Conservation (phyloP, 1,140 invertebrate genomes). For the Drosophila athabasca region DNA sequence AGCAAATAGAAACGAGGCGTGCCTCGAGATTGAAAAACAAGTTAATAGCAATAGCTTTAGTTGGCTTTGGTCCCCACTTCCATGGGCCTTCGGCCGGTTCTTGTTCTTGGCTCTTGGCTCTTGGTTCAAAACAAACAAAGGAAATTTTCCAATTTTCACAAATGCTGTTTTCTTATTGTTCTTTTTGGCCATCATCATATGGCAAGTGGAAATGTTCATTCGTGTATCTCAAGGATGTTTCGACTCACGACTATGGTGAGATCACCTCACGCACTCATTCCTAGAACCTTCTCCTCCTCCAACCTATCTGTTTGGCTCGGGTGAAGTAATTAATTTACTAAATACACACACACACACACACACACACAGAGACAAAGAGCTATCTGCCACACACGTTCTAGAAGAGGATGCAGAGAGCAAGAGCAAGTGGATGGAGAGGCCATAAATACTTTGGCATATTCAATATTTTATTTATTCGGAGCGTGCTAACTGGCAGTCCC, state of each 20-base stretch:
- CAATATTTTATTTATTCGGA: constrained; percentile 70
- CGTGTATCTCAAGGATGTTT: neutral
- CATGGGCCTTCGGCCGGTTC: neutral
- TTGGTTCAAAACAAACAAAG: constrained; percentile 54
- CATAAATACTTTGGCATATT: constrained; percentile 68
- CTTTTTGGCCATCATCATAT: too few species aligned
- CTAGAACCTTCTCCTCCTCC: neutral
- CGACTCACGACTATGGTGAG: neutral
- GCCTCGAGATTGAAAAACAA: constrained; percentile 75
- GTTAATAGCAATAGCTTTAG: constrained; percentile 70
- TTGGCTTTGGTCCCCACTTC: constrained; percentile 19
- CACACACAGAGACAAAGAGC: constrained; percentile 1
- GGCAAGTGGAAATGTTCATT: too few species aligned
- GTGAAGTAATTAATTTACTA: constrained; percentile 73
- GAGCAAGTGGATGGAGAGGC: neutral
- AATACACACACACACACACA: constrained; percentile 32
- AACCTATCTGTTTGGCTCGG: constrained; percentile 15
- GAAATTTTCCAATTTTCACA: constrained; percentile 68
- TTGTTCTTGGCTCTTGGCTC: constrained; percentile 14
- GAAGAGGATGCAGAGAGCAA: neutral
- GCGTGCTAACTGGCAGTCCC: constrained; percentile 50
- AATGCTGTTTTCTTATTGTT: constrained; percentile 40
- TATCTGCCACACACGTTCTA: constrained; percentile 27
- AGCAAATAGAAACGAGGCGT: constrained; percentile 64
- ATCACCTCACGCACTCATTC: constrained; percentile 7